Conservation (phyloP, 2,888 invertebrate genomes). For the Neoscelio sp. region DNA sequence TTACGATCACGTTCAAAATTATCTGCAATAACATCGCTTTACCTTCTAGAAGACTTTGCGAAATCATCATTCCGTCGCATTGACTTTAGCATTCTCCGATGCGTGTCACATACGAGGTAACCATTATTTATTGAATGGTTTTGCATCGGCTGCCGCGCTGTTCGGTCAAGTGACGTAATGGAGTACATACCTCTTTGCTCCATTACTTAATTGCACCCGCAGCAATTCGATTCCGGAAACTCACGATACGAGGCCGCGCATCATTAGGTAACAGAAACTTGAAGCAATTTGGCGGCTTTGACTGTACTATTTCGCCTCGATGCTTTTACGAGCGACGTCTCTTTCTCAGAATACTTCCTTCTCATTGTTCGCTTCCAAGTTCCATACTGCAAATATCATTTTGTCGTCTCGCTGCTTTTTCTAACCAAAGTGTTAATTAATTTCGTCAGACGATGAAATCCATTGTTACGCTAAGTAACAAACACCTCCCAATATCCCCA, state of each 20-base stretch:
- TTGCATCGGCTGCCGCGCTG: conserved; percentile 28
- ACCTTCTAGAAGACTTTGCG: conserved; percentile 12
- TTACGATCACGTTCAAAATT: background rate
- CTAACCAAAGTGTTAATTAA: background rate
- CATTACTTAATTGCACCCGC: conserved; percentile 59
- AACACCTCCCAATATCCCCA: too few species aligned
- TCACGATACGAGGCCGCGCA: conserved; percentile 40
- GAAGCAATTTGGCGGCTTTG: conserved; percentile 33
- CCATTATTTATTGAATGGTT: conserved; percentile 39
- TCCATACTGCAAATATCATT: background rate
- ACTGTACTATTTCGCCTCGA: conserved; percentile 17
- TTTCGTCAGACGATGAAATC: too few species aligned
- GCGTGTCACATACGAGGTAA: conserved; percentile 42
- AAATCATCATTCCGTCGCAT: conserved; percentile 44
- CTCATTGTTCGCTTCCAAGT: background rate
- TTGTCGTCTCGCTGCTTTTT: conserved; percentile 2
- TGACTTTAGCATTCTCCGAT: conserved; percentile 24
- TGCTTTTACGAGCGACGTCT: conserved; percentile 24
- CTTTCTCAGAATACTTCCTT: background rate
- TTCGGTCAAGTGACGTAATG: conserved; percentile 50
- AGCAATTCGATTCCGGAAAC: conserved; percentile 59
- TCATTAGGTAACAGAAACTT: conserved; percentile 53
- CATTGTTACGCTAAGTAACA: too few species aligned
- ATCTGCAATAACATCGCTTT: background rate
- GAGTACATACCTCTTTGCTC: conserved; percentile 10